phyloP scores from a whole-genome alignment of 2,113 vertebrate genomes.

The Forbesichthys papilliferus region DNA sequence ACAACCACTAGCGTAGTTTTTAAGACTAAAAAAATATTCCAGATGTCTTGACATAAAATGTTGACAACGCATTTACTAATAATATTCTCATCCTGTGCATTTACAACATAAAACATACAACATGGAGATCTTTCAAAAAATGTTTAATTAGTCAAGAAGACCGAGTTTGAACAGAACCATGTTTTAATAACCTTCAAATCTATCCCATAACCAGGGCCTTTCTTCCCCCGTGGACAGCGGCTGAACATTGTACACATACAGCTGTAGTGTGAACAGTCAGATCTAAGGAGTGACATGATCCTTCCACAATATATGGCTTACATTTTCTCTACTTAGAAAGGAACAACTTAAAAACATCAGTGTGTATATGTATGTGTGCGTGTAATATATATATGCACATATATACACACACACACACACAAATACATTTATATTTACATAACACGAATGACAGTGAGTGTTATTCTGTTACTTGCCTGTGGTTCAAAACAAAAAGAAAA shows the following conservation, averaged over 20 bases:
- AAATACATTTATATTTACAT: constrained; percentile 82
- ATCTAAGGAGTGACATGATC: constrained; percentile 59
- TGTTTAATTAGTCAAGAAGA: constrained; percentile 60
- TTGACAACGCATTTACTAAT: neutral
- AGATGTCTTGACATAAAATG: no score
- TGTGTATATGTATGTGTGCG: constrained; percentile 53
- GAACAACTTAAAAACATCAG: constrained; percentile 79
- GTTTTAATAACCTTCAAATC: constrained; percentile 41
- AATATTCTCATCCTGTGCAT: neutral
- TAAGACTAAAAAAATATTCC: no score
- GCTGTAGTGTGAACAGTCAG: constrained; percentile 28
- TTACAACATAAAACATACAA: constrained; percentile 6
- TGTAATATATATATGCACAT: no score
- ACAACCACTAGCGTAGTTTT: no score
- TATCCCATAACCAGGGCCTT: constrained; percentile 44
- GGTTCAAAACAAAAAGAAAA: constrained; percentile 39
- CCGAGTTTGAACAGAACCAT: constrained; percentile 57
- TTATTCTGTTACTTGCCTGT: constrained; percentile 52
- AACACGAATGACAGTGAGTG: constrained; percentile 38
- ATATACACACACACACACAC: constrained; percentile 44
- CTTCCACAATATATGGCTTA: constrained; percentile 78
- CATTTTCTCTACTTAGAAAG: constrained; percentile 79
- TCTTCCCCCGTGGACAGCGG: constrained; percentile 36
- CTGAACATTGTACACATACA: constrained; percentile 54
- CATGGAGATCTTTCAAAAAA: constrained; percentile 38